These are phyloP conservation scores for Kryptolebias ocellatus DNA, from an alignment of 2,797 vertebrate species.

Conservation along the genomic window DNA sequence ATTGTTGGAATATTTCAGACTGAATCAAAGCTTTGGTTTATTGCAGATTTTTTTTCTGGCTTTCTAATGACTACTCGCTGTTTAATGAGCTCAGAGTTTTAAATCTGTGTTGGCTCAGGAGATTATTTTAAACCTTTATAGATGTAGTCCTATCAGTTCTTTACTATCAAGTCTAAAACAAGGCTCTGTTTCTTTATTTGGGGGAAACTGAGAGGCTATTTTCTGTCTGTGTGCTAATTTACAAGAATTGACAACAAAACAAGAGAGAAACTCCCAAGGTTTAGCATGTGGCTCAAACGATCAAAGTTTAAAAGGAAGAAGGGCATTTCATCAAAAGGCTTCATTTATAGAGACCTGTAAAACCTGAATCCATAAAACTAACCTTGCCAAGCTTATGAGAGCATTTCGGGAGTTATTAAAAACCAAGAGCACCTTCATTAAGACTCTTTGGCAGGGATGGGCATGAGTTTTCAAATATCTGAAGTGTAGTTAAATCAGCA, in stretches of 20 bases:
- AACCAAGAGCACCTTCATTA: not conserved
- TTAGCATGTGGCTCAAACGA: conserved; percentile 23
- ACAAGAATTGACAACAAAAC: conserved; percentile 8
- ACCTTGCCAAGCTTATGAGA: conserved; percentile 19
- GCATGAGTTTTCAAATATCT: too few species aligned
- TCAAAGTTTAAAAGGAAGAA: conserved; percentile 54
- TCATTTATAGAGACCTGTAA: conserved; percentile 29
- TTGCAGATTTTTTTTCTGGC: conserved; percentile 5
- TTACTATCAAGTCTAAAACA: conserved; percentile 2
- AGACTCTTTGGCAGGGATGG: too few species aligned
- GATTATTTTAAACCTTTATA: not conserved
- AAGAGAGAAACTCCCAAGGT: conserved; percentile 9
- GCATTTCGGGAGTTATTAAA: not conserved
- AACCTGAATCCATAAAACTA: conserved; percentile 36
- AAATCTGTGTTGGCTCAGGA: conserved; percentile 8
- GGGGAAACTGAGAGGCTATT: not conserved
- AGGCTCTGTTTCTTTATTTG: not conserved
- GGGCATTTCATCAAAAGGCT: conserved; percentile 33
- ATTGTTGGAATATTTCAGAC: conserved; percentile 8
- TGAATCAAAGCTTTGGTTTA: not conserved
- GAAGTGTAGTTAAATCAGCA: too few species aligned
- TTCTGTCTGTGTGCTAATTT: not conserved
- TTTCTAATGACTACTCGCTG: conserved; percentile 3
- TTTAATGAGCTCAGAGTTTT: conserved; percentile 4
- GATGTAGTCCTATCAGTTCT: conserved; percentile 3